Evolutionary conservation across 35 echinoderm and acorn worm species (phyloP).

Genomic region (Diadema setosum): DNA sequence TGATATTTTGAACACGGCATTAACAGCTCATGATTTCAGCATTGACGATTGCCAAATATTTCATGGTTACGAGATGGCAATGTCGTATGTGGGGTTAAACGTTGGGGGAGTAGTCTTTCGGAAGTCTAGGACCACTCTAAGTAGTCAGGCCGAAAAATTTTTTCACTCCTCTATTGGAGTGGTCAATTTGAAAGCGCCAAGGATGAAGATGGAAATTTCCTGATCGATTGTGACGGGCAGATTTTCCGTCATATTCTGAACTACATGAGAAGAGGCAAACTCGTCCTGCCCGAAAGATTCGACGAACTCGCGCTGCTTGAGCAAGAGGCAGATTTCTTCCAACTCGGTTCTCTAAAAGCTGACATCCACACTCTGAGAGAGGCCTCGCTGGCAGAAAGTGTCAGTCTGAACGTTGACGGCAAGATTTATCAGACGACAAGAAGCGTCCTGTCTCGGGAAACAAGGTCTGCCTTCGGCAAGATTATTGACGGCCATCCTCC

Average conservation of each 20-base stretch:
- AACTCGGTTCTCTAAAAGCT: constrained; percentile 9
- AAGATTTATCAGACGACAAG: not conserved
- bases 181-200: no score
- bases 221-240: constrained; percentile 61
- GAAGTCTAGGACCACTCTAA: constrained; percentile 20
- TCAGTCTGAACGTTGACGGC: constrained; percentile 36
- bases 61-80: no score
- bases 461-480: no score
- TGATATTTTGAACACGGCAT: no score
- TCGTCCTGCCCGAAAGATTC: constrained; percentile 58
- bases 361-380: not conserved
- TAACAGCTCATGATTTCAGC: no score
- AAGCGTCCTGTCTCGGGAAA: not conserved
- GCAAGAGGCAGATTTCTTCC: constrained; percentile 58
- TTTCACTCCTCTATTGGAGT: no score
- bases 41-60: no score
- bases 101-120: constrained; percentile 63
- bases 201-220: constrained; percentile 53
- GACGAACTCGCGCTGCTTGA: constrained; percentile 50
- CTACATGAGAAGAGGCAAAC: constrained; percentile 40
- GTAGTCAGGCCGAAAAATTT: no score
- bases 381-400: not conserved
- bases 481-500: no score
- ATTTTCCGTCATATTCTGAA: constrained; percentile 69
- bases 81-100: constrained; percentile 55